phyloP scores from a whole-genome alignment of 2,888 invertebrate species.

The Mythimna loreyi region DNA sequence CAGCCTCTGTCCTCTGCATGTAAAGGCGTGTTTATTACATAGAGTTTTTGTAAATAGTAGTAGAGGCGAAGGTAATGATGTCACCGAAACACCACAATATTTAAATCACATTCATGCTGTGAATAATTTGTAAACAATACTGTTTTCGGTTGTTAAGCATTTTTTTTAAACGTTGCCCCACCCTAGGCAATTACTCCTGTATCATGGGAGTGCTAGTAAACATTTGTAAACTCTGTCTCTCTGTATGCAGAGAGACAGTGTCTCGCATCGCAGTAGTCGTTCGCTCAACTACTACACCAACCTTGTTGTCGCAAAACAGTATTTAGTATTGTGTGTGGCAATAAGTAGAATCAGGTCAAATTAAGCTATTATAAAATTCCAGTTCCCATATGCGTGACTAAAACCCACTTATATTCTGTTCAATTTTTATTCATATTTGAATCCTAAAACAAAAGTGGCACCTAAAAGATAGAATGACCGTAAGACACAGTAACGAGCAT shows the following conservation, averaged over 20 bases:
- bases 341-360: neutral
- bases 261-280: too few species aligned
- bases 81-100: neutral
- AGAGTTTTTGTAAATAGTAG: slow-evolving; percentile 36
- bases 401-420: neutral
- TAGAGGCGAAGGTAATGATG: slow-evolving; percentile 29
- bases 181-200: too few species aligned
- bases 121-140: neutral
- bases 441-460: neutral
- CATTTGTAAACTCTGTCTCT: too few species aligned
- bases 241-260: too few species aligned
- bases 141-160: neutral
- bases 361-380: neutral
- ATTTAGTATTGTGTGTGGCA: neutral
- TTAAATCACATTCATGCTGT: neutral
- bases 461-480: neutral
- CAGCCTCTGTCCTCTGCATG: slow-evolving; percentile 31
- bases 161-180: too few species aligned
- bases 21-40: slow-evolving; percentile 43
- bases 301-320: too few species aligned
- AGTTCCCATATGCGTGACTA: too few species aligned
- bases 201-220: too few species aligned
- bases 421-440: neutral
- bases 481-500: neutral
- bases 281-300: too few species aligned